These are phyloP conservation scores for Drosophila anomelani DNA, from an alignment of 2,888 invertebrate species.

Conservation along the genomic window DNA sequence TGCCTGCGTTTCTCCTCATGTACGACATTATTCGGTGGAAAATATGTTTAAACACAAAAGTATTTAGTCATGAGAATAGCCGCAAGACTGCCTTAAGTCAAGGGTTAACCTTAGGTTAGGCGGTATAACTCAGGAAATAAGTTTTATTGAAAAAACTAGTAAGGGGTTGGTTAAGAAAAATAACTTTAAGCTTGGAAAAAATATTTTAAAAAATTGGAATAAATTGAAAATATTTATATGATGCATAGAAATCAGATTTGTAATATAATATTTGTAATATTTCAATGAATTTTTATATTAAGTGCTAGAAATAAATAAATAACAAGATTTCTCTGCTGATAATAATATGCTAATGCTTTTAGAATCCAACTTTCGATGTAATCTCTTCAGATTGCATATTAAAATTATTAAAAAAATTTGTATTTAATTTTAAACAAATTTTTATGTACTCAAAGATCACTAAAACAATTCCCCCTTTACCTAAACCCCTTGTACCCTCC, in stretches of 20 bases:
- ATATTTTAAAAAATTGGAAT: neutral
- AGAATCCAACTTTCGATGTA: too few relatives aligned
- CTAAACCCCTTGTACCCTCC: neutral
- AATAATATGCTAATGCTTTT: too few relatives aligned
- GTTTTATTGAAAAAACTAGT: neutral
- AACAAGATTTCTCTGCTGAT: neutral
- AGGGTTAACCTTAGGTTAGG: neutral
- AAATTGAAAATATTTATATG: too few relatives aligned
- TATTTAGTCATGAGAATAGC: neutral
- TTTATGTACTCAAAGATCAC: neutral
- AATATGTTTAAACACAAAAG: slow-evolving; percentile 1
- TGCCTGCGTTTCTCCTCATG: slow-evolving; percentile 31
- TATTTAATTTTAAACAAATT: neutral
- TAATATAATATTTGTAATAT: too few relatives aligned
- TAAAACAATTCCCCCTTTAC: neutral
- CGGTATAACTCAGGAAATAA: neutral
- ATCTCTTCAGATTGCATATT: too few relatives aligned
- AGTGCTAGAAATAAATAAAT: neutral
- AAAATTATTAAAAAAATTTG: too few relatives aligned
- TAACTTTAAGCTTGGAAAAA: too few relatives aligned
- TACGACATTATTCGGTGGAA: slow-evolving; percentile 18
- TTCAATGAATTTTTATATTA: neutral
- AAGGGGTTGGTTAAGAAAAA: neutral
- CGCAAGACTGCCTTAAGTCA: too few relatives aligned
- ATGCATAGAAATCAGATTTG: too few relatives aligned